Percentiles rank a stretch among this genome's conserved stretches.
Conservation (phyloP, 2,888 invertebrate genomes). For the Drosophila paranaensis region DNA sequence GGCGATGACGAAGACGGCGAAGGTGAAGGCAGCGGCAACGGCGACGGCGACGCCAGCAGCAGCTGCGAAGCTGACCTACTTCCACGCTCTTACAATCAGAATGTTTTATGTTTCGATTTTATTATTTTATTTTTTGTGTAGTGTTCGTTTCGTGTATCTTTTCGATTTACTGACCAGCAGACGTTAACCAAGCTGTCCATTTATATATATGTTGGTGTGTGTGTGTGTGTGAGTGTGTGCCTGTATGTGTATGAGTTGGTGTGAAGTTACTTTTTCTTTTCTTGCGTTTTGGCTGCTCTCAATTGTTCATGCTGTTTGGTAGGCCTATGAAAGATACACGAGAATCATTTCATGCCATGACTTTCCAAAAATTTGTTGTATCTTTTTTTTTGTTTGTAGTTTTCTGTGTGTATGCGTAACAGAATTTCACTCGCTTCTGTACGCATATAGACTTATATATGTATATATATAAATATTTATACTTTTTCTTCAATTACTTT, state of each 20-base stretch:
- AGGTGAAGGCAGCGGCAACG: slow-evolving; percentile 13
- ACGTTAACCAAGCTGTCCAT: slow-evolving; percentile 37
- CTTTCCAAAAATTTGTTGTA: slow-evolving; percentile 57
- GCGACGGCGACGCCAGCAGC: slow-evolving; percentile 18
- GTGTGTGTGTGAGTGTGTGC: slow-evolving; percentile 17
- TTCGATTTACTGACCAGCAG: slow-evolving; percentile 69
- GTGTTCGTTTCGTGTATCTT: slow-evolving; percentile 71
- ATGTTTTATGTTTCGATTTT: slow-evolving; percentile 83
- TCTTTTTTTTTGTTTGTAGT: slow-evolving; percentile 4
- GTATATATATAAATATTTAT: neutral
- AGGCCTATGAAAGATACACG: slow-evolving; percentile 73
- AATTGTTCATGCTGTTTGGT: slow-evolving; percentile 68
- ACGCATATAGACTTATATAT: neutral
- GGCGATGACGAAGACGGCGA: slow-evolving; percentile 49
- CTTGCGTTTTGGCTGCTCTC: slow-evolving; percentile 71
- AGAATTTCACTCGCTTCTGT: slow-evolving; percentile 31
- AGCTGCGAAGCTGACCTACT: slow-evolving; percentile 68
- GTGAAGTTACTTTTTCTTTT: slow-evolving; percentile 79
- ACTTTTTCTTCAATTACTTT: slow-evolving; percentile 45
- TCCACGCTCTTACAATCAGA: slow-evolving; percentile 81
- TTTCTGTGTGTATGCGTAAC: slow-evolving; percentile 6
- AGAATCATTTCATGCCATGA: slow-evolving; percentile 76
- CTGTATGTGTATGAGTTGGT: slow-evolving; percentile 42
- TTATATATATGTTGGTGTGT: slow-evolving; percentile 1
- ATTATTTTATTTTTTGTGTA: slow-evolving; percentile 73